Percentiles rank a stretch among this genome's conserved stretches.
Evolutionary conservation across 1,140 invertebrate genomes (phyloP).

Genomic region (Holcopasites calliopsidis): DNA sequence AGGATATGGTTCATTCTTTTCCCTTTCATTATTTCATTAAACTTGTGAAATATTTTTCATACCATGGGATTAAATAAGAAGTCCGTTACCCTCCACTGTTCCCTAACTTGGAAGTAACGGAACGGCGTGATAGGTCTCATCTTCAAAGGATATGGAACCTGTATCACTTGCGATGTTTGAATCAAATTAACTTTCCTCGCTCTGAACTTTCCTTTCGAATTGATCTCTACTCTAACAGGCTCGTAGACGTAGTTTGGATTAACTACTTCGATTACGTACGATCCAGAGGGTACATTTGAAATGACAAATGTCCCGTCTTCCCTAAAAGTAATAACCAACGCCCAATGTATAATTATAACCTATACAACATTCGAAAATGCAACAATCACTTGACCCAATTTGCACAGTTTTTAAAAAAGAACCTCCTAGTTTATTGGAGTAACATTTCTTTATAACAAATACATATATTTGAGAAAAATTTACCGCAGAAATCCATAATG

Average conservation of each 20-base stretch:
- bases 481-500: constrained; percentile 91
- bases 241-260: constrained; percentile 96
- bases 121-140: constrained; percentile 90
- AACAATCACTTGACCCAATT: neutral
- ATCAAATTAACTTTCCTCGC: constrained; percentile 97
- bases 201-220: constrained; percentile 96
- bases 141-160: constrained; percentile 94
- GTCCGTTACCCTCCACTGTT: constrained; percentile 97
- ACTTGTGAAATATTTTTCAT: constrained; percentile 26
- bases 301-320: constrained; percentile 96
- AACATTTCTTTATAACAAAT: neutral
- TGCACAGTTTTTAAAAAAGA: neutral
- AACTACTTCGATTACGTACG: constrained; percentile 95
- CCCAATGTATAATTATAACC: neutral
- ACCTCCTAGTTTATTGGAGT: neutral
- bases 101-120: constrained; percentile 95
- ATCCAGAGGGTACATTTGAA: constrained; percentile 94
- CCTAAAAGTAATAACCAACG: constrained; percentile 77
- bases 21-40: neutral
- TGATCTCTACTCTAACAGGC: constrained; percentile 95
- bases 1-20: neutral
- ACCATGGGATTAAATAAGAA: constrained; percentile 98
- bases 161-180: constrained; percentile 92
- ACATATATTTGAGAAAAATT: constrained; percentile 8
- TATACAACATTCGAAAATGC: neutral